Conservation (phyloP, 2,797 vertebrate genomes). For the Acipenser transmontanus region DNA sequence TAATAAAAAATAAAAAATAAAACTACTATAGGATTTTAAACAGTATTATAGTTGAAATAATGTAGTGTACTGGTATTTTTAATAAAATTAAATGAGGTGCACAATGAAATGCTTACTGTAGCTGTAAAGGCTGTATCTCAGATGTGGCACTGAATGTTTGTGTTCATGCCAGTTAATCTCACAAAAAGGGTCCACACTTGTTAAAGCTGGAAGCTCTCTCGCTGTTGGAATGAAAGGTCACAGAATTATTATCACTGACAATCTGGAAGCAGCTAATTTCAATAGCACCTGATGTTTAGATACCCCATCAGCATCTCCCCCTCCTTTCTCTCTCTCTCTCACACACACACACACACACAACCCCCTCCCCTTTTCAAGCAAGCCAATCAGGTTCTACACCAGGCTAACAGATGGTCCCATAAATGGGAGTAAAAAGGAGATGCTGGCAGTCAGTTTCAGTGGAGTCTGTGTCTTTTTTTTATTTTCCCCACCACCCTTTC, state of each 20-base stretch:
- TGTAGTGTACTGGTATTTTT: too few species aligned
- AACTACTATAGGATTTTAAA: not conserved
- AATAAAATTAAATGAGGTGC: too few species aligned
- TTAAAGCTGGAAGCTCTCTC: conserved; percentile 68
- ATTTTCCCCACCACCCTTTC: conserved; percentile 17
- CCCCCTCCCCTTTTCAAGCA: conserved; percentile 32
- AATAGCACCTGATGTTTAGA: conserved; percentile 73
- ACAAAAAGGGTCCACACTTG: conserved; percentile 33
- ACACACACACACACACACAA: conserved; percentile 32
- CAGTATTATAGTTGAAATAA: too few species aligned
- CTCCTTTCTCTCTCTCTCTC: conserved; percentile 22
- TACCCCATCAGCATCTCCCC: conserved; percentile 50
- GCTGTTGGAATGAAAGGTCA: conserved; percentile 39
- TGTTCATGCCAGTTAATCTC: not conserved
- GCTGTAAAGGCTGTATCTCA: too few species aligned
- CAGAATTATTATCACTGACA: conserved; percentile 71
- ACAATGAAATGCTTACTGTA: too few species aligned
- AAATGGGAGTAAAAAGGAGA: conserved; percentile 69
- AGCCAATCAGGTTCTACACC: conserved; percentile 79
- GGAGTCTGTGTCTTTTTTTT: conserved; percentile 34
- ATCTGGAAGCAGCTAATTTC: conserved; percentile 73
- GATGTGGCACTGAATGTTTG: too few species aligned
- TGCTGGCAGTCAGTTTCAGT: conserved; percentile 63
- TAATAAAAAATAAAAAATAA: not conserved
- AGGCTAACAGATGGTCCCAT: conserved; percentile 72